Evolutionary conservation across 2,888 invertebrate genomes (phyloP), one percentile per base, ranked within the genome.

Genomic region (Calliopum simillimum): DNA sequence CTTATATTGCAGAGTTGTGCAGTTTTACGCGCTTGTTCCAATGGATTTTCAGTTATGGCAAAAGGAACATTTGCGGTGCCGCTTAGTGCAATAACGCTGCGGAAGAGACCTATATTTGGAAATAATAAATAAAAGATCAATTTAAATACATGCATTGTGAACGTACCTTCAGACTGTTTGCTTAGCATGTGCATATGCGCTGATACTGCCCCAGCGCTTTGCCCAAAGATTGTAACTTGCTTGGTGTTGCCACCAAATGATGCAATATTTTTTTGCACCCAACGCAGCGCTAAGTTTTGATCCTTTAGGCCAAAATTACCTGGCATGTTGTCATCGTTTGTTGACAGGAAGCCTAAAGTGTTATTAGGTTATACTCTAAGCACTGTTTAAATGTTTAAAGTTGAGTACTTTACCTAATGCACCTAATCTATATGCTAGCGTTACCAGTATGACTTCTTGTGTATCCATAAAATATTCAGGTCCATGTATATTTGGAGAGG

Each of bases 391-490:
- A n/a, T n/a, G n/a, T n/a, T n/a, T n/a, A n/a, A n/a, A n/a, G n/a
- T 0, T 0, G 41, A 33, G 25, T 76, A 68, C n/a, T n/a, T n/a
- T 68, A 83, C 84, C 85, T 64, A 86, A 78, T 4, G 85, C 82
- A 2, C 86, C 86, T 16, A 86, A 72, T 1, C 88, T 80, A 76
- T 88, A 88, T 72, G 87, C 86, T 74, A 88, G 80, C 11, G 87
- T 87, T 0, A 88, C 88, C 58, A 88, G 71, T 59, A 88, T 79
- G 3, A 88, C 85, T 67, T 88, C 81, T 71, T 83, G 77, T 0
- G 81, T 81, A 74, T 89, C 88, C 88, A 89, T 87, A 51, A 89
- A 84, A 77, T 87, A 88, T 74, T 88, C 87, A 0, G 89, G 88
- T 2, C 88, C 88, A 43, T 85, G 79, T 16, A 87, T 72, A 13